A percentile compares a stretch with the other conserved stretches of the same genome.
phyloP scores from a whole-genome alignment of 2,888 invertebrate genomes.

The Abrostola triplasia region DNA sequence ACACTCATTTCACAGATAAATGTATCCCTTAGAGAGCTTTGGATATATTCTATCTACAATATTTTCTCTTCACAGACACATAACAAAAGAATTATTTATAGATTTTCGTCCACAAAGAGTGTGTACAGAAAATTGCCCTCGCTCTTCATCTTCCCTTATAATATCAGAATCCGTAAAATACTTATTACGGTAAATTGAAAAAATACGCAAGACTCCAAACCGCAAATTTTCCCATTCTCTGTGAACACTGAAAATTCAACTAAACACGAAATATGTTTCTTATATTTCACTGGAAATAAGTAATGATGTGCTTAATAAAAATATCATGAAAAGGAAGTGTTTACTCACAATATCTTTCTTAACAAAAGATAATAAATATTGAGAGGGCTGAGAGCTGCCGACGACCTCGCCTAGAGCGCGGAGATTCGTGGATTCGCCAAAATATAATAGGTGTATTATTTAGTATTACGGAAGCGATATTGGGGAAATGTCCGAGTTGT shows the following conservation, averaged over 20 bases:
- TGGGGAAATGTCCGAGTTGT: neutral
- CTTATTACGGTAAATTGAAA: neutral
- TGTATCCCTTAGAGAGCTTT: neutral
- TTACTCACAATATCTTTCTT: slow-evolving; percentile 35
- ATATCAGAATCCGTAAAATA: neutral
- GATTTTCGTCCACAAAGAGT: neutral
- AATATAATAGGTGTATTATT: neutral
- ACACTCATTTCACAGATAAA: neutral
- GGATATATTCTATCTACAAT: neutral
- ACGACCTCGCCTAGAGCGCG: slow-evolving; percentile 14
- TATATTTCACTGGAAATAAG: slow-evolving; percentile 15
- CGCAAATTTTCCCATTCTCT: neutral
- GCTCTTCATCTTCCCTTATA: neutral
- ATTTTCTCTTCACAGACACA: neutral
- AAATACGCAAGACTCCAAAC: neutral
- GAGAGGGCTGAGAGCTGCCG: slow-evolving; percentile 38
- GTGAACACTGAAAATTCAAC: neutral
- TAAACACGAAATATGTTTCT: neutral
- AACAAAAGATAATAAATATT: slow-evolving; percentile 48
- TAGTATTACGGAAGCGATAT: neutral
- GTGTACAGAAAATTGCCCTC: neutral
- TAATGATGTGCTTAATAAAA: slow-evolving; percentile 16
- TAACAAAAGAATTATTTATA: slow-evolving; percentile 1
- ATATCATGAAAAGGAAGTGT: slow-evolving; percentile 16
- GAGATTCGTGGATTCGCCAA: slow-evolving; percentile 23